Conservation (phyloP, 2,797 vertebrate species). For the Pipistrellus pygmaeus region DNA sequence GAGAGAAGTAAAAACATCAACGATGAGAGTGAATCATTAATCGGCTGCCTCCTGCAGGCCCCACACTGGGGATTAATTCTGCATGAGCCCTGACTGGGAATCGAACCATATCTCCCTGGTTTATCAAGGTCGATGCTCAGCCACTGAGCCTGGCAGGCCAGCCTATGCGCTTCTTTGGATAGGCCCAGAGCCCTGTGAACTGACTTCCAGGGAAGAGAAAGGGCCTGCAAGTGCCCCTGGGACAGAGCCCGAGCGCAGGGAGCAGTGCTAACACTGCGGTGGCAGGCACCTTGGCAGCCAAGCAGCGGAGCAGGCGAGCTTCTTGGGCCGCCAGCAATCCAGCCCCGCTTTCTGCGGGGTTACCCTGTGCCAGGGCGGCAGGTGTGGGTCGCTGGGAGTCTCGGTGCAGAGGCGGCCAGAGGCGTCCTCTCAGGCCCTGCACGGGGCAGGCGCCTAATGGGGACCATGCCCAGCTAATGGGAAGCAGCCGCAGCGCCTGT, state of each 20-base stretch:
- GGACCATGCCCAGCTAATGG: constrained; percentile 84
- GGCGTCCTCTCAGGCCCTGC: constrained; percentile 69
- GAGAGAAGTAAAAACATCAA: too few relatives aligned
- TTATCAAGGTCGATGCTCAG: too few relatives aligned
- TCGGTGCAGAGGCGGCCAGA: constrained; percentile 65
- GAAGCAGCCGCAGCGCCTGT: constrained; percentile 84
- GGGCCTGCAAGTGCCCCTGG: not conserved
- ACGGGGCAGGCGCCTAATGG: constrained; percentile 72
- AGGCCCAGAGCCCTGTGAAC: not conserved
- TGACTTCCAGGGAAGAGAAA: not conserved
- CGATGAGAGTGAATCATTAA: too few relatives aligned
- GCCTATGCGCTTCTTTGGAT: not conserved
- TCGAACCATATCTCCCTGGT: too few relatives aligned
- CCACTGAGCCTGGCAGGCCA: too few relatives aligned
- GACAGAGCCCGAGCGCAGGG: not conserved
- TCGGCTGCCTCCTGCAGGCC: too few relatives aligned
- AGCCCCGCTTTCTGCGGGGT: not conserved
- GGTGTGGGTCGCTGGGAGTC: constrained; percentile 27
- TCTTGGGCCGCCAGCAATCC: not conserved
- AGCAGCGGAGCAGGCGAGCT: not conserved
- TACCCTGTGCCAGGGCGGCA: not conserved
- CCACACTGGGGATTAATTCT: too few relatives aligned
- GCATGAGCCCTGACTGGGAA: too few relatives aligned
- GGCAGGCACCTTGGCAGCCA: not conserved
- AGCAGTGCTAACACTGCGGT: fast-evolving